These are phyloP conservation scores for Tachycineta bicolor DNA, from an alignment of 2,113 vertebrate species.

Conservation along the genomic window DNA sequence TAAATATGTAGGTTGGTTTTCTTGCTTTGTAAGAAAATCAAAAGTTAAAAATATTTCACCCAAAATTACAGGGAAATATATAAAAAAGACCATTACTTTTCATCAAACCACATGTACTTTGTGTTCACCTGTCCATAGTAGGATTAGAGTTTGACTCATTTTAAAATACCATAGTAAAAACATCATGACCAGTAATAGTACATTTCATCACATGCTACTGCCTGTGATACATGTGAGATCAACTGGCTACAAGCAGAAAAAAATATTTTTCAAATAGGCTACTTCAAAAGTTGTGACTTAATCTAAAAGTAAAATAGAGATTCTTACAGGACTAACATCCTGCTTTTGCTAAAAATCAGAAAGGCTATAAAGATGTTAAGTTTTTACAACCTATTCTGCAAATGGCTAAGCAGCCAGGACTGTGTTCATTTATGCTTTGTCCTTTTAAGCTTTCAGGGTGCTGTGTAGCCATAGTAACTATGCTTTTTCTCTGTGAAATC, in stretches of 20 bases:
- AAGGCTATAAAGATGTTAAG: constrained; percentile 13
- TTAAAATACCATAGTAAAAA: background rate
- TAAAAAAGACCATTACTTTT: background rate
- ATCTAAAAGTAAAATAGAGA: background rate
- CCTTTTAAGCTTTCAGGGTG: constrained; percentile 68
- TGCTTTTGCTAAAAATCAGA: background rate
- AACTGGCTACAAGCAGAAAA: background rate
- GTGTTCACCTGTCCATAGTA: background rate
- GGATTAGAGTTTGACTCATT: background rate
- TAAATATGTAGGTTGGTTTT: background rate
- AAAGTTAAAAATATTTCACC: background rate
- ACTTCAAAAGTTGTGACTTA: background rate
- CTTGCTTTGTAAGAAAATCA: background rate
- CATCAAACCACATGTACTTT: background rate
- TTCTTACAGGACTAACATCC: background rate
- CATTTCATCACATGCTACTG: background rate
- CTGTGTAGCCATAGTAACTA: constrained; percentile 76
- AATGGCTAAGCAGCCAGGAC: constrained; percentile 54
- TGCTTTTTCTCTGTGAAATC: constrained; percentile 59
- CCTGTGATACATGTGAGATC: background rate
- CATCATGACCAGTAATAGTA: background rate
- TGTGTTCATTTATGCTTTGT: constrained; percentile 64
- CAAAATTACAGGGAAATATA: background rate
- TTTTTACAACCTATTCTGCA: constrained; percentile 59
- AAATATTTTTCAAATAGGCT: background rate